A percentile compares a stretch with the other conserved stretches of the same genome.
Conservation (phyloP, 2,888 invertebrate genomes). For the Nemurella pictetii region DNA sequence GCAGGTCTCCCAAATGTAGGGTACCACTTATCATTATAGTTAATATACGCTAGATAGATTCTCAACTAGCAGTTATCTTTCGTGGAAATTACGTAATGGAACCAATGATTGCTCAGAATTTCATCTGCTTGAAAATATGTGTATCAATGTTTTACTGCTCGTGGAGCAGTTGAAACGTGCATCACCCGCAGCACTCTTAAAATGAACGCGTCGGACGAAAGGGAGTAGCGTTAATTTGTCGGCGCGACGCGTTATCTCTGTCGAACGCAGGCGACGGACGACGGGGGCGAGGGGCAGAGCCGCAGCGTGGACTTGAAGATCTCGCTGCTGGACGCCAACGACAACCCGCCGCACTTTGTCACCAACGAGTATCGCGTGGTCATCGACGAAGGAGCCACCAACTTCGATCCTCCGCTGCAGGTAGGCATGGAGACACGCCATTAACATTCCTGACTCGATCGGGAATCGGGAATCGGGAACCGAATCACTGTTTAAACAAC, state of each 20-base stretch:
- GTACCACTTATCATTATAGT: too few relatives aligned
- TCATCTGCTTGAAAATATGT: too few relatives aligned
- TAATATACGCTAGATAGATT: too few relatives aligned
- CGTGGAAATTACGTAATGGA: too few relatives aligned
- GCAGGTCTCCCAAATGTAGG: too few relatives aligned
- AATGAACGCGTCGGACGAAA: not conserved
- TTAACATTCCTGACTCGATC: too few relatives aligned
- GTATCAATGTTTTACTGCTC: not conserved
- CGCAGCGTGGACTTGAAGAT: constrained; percentile 80
- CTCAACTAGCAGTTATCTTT: too few relatives aligned
- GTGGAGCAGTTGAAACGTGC: too few relatives aligned
- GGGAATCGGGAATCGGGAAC: too few relatives aligned
- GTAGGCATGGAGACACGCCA: too few relatives aligned
- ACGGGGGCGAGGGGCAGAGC: constrained; percentile 77
- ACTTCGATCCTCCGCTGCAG: constrained; percentile 69
- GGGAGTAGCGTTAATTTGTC: not conserved
- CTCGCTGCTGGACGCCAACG: constrained; percentile 80
- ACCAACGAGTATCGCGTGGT: constrained; percentile 76
- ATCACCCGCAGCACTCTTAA: not conserved
- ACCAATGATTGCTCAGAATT: too few relatives aligned
- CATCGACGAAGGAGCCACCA: constrained; percentile 82
- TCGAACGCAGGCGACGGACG: constrained; percentile 85
- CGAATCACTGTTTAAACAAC: too few relatives aligned
- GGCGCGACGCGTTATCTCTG: constrained; percentile 22
- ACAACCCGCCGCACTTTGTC: constrained; percentile 83